Conservation (phyloP, 1,140 invertebrate species). For the Diabrotica undecimpunctata region DNA sequence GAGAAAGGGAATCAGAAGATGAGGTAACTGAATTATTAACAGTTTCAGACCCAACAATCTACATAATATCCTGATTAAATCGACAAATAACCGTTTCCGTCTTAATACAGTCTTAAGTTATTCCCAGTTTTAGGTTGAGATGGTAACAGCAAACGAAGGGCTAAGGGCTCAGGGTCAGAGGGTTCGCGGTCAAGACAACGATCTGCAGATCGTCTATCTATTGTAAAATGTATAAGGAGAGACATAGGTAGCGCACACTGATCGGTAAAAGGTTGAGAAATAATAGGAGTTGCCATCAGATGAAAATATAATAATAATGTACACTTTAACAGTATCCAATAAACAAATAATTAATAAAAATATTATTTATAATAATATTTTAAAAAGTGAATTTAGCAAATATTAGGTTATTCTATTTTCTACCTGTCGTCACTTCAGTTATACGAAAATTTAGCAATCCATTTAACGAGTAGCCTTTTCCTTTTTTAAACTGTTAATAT, state of each 20-base stretch:
- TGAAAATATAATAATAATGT: too few relatives aligned
- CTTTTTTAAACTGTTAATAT: too few relatives aligned
- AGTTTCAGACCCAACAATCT: not conserved
- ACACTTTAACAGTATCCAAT: too few relatives aligned
- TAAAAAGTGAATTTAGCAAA: too few relatives aligned
- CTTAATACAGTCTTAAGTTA: constrained; percentile 16
- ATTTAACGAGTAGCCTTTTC: too few relatives aligned
- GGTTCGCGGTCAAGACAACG: constrained; percentile 29
- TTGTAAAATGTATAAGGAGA: constrained; percentile 30
- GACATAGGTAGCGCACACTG: constrained; percentile 1
- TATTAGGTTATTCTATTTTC: too few relatives aligned
- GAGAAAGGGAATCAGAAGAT: constrained; percentile 3
- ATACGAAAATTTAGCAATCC: too few relatives aligned
- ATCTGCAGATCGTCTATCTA: constrained; percentile 14
- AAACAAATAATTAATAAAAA: too few relatives aligned
- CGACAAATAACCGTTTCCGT: constrained; percentile 16
- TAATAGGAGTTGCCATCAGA: too few relatives aligned
- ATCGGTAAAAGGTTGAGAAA: too few relatives aligned
- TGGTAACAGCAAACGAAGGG: constrained; percentile 21
- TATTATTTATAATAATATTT: too few relatives aligned
- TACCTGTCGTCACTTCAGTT: too few relatives aligned
- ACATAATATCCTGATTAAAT: constrained; percentile 5
- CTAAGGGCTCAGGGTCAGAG: constrained; percentile 26
- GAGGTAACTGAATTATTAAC: constrained; percentile 6
- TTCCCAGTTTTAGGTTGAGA: constrained; percentile 16